A percentile compares a stretch with the other conserved stretches of the same genome.
These are phyloP conservation scores for Gambusia yucatana DNA, from an alignment of 2,797 vertebrate species.

Conservation along the genomic window DNA sequence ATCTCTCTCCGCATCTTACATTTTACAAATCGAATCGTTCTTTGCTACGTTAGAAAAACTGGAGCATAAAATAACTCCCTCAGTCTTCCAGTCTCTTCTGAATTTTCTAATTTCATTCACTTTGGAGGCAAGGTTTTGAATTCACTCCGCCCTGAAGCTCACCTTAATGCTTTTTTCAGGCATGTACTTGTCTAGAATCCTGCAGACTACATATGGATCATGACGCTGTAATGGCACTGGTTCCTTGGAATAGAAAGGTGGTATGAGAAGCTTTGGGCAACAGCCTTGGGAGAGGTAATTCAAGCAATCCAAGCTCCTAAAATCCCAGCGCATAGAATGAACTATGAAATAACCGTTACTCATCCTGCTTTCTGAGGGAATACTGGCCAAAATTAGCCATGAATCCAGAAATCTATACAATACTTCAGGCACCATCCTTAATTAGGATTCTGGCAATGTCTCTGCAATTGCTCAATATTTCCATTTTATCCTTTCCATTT, in stretches of 20 bases:
- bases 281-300: slow-evolving; percentile 32
- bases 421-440: slow-evolving; percentile 23
- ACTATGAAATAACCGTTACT: slow-evolving; percentile 49
- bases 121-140: background rate
- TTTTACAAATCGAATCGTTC: slow-evolving; percentile 5
- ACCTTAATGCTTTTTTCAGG: slow-evolving; percentile 12
- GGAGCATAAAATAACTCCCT: background rate
- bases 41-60: background rate
- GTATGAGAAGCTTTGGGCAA: slow-evolving; percentile 26
- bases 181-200: slow-evolving; percentile 10
- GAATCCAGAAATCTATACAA: slow-evolving; percentile 54
- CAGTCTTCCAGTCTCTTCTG: background rate
- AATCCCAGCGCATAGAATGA: slow-evolving; percentile 37
- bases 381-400: slow-evolving; percentile 39
- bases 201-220: slow-evolving; percentile 30
- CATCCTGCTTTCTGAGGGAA: slow-evolving; percentile 35
- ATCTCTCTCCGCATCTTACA: background rate
- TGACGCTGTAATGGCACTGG: slow-evolving; percentile 46
- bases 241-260: slow-evolving; percentile 13
- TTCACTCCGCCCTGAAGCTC: slow-evolving; percentile 3
- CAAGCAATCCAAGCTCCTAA: slow-evolving; percentile 24
- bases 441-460: slow-evolving; percentile 26
- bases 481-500: slow-evolving; percentile 40
- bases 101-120: slow-evolving; percentile 1
- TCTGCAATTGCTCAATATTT: slow-evolving; percentile 55